These are phyloP conservation scores for Bombyx mandarina DNA, from an alignment of 1,140 invertebrate species.

Conservation along the genomic window DNA sequence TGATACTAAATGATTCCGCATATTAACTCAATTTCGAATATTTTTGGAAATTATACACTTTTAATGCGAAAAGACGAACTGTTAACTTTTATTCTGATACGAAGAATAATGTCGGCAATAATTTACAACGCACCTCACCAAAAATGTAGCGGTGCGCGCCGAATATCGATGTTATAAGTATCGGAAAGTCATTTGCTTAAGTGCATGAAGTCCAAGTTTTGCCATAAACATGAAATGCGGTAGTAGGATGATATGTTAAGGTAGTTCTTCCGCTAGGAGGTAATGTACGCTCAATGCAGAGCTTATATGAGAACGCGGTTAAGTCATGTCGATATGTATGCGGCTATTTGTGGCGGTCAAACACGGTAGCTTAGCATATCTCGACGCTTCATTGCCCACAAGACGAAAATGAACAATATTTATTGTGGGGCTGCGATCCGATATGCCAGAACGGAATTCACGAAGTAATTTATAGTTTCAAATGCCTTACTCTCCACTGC, in stretches of 20 bases:
- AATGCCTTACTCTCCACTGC: conserved; percentile 33
- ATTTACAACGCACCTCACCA: conserved; percentile 32
- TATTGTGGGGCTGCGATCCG: conserved; percentile 41
- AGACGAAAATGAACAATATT: conserved; percentile 59
- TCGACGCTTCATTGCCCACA: conserved; percentile 35
- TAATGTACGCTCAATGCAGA: conserved; percentile 17
- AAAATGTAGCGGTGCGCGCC: conserved; percentile 42
- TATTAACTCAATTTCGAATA: too few relatives aligned
- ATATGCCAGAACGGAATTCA: conserved; percentile 41
- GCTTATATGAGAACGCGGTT: conserved; percentile 4
- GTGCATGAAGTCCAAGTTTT: conserved; percentile 64
- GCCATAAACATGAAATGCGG: conserved; percentile 64
- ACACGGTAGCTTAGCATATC: background rate
- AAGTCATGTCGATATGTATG: too few relatives aligned
- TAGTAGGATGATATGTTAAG: conserved; percentile 62
- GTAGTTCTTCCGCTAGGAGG: conserved; percentile 14
- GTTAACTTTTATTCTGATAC: conserved; percentile 8
- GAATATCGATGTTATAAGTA: conserved; percentile 57
- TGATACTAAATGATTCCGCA: too few relatives aligned
- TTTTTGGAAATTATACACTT: too few relatives aligned
- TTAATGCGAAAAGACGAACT: too few relatives aligned
- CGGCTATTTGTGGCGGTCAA: background rate
- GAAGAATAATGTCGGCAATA: conserved; percentile 27
- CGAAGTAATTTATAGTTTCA: conserved; percentile 55
- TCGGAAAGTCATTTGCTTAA: conserved; percentile 66